These are phyloP conservation scores for Hoplodrina ambigua DNA, from an alignment of 2,888 invertebrate species.

Conservation along the genomic window DNA sequence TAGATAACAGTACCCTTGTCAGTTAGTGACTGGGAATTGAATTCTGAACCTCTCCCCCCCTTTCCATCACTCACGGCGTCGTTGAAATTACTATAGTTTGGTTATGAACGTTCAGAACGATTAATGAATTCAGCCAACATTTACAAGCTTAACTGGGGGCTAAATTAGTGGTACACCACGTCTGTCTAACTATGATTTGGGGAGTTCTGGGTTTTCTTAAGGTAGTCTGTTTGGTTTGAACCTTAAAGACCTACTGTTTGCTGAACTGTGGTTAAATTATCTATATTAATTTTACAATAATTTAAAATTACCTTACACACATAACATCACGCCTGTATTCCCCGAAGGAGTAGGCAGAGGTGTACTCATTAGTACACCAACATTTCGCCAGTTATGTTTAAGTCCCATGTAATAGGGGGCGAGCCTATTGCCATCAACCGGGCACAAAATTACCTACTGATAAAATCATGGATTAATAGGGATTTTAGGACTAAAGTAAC, in stretches of 20 bases:
- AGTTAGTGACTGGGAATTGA: conserved; percentile 62
- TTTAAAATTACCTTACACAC: too few species aligned
- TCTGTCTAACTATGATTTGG: conserved; percentile 24
- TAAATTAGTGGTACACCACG: conserved; percentile 16
- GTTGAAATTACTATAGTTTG: conserved; percentile 64
- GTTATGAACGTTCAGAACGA: conserved; percentile 61
- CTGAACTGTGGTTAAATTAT: neutral
- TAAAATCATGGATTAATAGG: too few species aligned
- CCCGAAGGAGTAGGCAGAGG: too few species aligned
- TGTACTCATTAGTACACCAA: too few species aligned
- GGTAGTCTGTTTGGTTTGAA: neutral
- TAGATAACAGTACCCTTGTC: conserved; percentile 67
- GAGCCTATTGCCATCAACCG: too few species aligned
- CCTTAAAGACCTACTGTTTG: neutral
- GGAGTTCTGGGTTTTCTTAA: conserved; percentile 10
- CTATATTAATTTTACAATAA: too few species aligned
- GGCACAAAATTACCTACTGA: too few species aligned
- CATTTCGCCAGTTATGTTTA: too few species aligned
- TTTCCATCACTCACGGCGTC: conserved; percentile 59
- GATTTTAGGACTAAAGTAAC: too few species aligned
- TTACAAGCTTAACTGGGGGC: conserved; percentile 43
- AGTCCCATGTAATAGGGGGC: too few species aligned
- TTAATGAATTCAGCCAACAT: conserved; percentile 59
- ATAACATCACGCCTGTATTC: too few species aligned
- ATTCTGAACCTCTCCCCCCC: conserved; percentile 63